Base-by-base conservation (phyloP, 2,797 vertebrate genomes). In the Myotis findleyi region DNA sequence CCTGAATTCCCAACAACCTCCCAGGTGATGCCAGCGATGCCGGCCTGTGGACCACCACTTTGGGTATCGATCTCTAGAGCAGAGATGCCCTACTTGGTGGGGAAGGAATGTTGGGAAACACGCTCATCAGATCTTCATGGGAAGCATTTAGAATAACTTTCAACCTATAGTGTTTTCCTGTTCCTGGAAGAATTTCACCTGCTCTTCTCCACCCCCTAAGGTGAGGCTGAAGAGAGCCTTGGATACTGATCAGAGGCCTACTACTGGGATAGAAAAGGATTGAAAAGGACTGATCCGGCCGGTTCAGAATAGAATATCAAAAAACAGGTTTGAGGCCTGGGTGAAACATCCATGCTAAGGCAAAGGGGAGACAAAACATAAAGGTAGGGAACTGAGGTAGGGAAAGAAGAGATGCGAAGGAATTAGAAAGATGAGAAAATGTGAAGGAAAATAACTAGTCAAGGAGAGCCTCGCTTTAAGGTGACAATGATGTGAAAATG, bases 401-500 rank as follows among this genome's bases (percentile, higher is more conserved):
- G 38, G 33, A 82, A 59, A 55, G 51, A 57, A 93, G 57, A 76
- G 59, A 89, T 36, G 11, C 10, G 17, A 41, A 21, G 85, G 86
- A 38, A 92, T 68, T 36, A 84, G 36, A 77, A 91, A 85, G 23
- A 10, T 3, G 23, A 47, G 38, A 44, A 10, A 33, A 79, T 14
- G 21, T 71, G 36, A 51, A 93, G 47, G 44, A 68, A 83, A 87
- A 16, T 4, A 57, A 10, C 5, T 27, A 3, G 33, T 17, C 73
- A n/a, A 71, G 14, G 14, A 14, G 18, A 75, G 20, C 2, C 14
- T 59, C 59, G 75, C 18, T 55, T 86, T 30, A 13, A 25, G 41
- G 18, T 47, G 12, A 64, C 33, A 16, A 7, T 49, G 21, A 93
- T 21, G 66, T 20, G 21, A 62, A 79, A 84, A 16, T 6, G 11